phyloP scores from a whole-genome alignment of 2,888 invertebrate species.

The Drosophila nr. perissopoda region DNA sequence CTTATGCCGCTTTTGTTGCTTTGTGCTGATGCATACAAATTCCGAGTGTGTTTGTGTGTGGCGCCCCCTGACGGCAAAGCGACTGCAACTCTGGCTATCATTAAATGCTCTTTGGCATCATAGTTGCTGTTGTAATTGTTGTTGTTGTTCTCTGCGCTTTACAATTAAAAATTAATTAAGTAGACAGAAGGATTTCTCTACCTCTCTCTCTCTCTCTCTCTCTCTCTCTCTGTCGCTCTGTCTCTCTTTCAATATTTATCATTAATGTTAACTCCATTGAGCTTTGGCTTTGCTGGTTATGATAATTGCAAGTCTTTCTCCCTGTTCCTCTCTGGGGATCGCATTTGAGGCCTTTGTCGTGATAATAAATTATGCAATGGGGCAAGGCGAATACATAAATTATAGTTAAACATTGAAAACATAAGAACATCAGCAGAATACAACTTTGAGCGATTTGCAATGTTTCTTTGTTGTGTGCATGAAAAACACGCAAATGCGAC shows the following conservation, averaged over 20 bases:
- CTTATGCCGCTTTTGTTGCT: conserved; percentile 67
- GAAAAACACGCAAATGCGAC: conserved; percentile 49
- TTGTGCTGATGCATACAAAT: conserved; percentile 62
- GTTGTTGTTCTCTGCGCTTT: conserved; percentile 24
- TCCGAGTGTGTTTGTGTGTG: conserved; percentile 39
- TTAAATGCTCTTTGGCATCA: conserved; percentile 68
- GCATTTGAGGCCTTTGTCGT: conserved; percentile 46
- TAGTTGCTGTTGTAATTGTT: conserved; percentile 51
- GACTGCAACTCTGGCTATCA: conserved; percentile 52
- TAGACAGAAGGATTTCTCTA: conserved; percentile 48
- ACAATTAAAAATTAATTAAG: conserved; percentile 80
- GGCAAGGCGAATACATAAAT: conserved; percentile 51
- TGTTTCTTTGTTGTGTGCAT: conserved; percentile 10
- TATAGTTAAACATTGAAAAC: conserved; percentile 26
- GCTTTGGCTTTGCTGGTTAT: conserved; percentile 57
- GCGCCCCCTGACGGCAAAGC: conserved; percentile 41
- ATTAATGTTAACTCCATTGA: conserved; percentile 31
- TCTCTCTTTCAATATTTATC: conserved; percentile 1
- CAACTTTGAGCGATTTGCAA: conserved; percentile 64
- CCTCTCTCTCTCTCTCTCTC: neutral
- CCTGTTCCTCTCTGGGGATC: conserved; percentile 35
- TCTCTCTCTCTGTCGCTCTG: neutral
- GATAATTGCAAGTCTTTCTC: conserved; percentile 27
- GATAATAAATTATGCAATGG: conserved; percentile 55
- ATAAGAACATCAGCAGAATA: conserved; percentile 6